phyloP scores from a whole-genome alignment of 2,113 vertebrate genomes.

The Hyaena hyaena region DNA sequence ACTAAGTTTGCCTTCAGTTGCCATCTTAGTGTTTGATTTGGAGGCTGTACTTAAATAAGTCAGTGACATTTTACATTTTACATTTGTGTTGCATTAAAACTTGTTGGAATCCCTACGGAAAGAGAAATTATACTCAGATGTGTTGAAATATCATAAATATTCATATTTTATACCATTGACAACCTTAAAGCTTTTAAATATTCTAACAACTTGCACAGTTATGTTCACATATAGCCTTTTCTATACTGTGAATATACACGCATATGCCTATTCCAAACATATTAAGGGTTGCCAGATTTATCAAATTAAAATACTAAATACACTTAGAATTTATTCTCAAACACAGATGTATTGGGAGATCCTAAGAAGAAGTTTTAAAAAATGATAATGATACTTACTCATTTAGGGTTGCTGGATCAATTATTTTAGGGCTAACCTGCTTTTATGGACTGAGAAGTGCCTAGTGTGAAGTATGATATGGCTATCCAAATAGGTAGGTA shows the following conservation, averaged over 20 bases:
- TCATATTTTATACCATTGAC: constrained; percentile 58
- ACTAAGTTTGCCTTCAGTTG: constrained; percentile 52
- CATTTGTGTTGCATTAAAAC: constrained; percentile 59
- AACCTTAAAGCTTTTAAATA: constrained; percentile 60
- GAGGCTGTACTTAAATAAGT: constrained; percentile 47
- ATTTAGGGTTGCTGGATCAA: not conserved
- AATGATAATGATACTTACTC: not conserved
- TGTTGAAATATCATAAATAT: constrained; percentile 63
- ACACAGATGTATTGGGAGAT: not conserved
- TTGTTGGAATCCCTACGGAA: constrained; percentile 54
- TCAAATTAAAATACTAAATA: constrained; percentile 51
- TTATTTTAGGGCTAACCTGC: not conserved
- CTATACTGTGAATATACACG: constrained; percentile 37
- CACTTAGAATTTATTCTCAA: constrained; percentile 54
- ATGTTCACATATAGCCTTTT: constrained; percentile 58
- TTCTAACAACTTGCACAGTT: constrained; percentile 38
- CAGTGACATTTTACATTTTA: constrained; percentile 65
- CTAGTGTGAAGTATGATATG: not conserved
- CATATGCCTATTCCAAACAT: constrained; percentile 50
- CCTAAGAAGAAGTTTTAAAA: not conserved
- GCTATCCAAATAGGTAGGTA: not conserved
- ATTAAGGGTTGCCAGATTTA: constrained; percentile 29
- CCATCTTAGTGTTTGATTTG: constrained; percentile 44
- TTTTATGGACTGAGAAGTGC: not conserved
- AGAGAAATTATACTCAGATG: constrained; percentile 51